Conservation (phyloP, 2,888 invertebrate genomes). For the Allophyes oxyacanthae region DNA sequence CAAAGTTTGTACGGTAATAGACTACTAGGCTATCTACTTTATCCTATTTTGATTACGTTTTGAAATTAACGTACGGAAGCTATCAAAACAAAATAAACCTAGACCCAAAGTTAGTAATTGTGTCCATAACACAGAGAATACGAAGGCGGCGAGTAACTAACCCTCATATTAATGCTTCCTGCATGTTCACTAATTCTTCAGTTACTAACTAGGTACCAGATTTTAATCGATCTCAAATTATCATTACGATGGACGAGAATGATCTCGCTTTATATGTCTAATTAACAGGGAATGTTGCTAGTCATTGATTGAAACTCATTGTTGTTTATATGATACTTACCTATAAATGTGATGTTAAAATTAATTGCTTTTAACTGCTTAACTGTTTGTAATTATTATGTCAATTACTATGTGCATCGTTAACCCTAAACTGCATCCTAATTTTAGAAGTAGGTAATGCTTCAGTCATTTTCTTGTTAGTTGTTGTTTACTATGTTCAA, state of each 20-base stretch:
- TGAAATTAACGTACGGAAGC: neutral
- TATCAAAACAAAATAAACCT: neutral
- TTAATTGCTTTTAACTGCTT: slow-evolving; percentile 12
- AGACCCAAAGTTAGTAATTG: neutral
- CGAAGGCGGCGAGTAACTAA: slow-evolving; percentile 77
- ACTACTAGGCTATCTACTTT: too few species aligned
- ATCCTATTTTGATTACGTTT: too few species aligned
- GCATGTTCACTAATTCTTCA: slow-evolving; percentile 61
- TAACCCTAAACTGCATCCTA: slow-evolving; percentile 2
- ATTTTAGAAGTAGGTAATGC: slow-evolving; percentile 13
- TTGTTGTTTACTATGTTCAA: slow-evolving; percentile 16
- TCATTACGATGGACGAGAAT: slow-evolving; percentile 15
- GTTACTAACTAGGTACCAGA: slow-evolving; percentile 22
- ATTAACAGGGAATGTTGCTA: slow-evolving; percentile 32
- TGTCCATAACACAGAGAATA: slow-evolving; percentile 66
- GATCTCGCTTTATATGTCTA: slow-evolving; percentile 15
- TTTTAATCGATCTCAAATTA: slow-evolving; percentile 15
- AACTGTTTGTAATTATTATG: slow-evolving; percentile 9
- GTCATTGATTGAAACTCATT: slow-evolving; percentile 11
- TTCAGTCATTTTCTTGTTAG: slow-evolving; percentile 8
- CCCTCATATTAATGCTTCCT: slow-evolving; percentile 83
- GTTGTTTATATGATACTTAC: slow-evolving; percentile 8
- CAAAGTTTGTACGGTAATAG: too few species aligned
- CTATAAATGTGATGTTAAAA: slow-evolving; percentile 13
- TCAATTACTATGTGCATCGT: slow-evolving; percentile 14